These are phyloP conservation scores for Cerceris ruficornis DNA, from an alignment of 2,888 invertebrate species.

Conservation along the genomic window DNA sequence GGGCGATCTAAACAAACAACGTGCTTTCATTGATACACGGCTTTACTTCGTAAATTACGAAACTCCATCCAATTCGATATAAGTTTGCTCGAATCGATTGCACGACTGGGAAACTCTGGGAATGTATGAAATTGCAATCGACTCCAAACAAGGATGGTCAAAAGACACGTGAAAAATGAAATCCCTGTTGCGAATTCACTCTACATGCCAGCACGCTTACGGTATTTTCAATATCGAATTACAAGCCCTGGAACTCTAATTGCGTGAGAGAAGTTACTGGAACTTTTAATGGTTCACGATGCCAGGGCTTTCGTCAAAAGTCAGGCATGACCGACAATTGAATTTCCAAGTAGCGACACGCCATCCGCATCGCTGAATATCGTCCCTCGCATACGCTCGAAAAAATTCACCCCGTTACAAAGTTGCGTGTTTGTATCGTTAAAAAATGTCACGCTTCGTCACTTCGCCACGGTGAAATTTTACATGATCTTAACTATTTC, in stretches of 20 bases:
- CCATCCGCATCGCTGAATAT: slow-evolving; percentile 39
- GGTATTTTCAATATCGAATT: slow-evolving; percentile 43
- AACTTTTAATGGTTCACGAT: slow-evolving; percentile 54
- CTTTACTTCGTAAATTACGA: too few relatives aligned
- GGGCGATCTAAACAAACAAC: too few relatives aligned
- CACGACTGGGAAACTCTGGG: too few relatives aligned
- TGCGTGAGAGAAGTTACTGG: slow-evolving; percentile 40
- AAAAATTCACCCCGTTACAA: slow-evolving; percentile 6
- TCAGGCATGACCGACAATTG: slow-evolving; percentile 45
- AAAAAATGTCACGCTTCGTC: background rate
- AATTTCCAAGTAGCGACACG: slow-evolving; percentile 39
- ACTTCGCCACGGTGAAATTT: background rate
- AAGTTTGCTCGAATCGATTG: too few relatives aligned
- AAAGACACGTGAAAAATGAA: too few relatives aligned
- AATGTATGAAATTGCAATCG: too few relatives aligned
- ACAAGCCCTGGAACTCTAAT: slow-evolving; percentile 38
- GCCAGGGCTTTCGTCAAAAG: slow-evolving; percentile 45
- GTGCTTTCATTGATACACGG: too few relatives aligned
- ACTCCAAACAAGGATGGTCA: too few relatives aligned
- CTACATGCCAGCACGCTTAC: slow-evolving; percentile 32
- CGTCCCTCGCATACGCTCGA: background rate
- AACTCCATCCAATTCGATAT: too few relatives aligned
- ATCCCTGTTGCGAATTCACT: slow-evolving; percentile 6
- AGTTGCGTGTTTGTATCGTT: background rate
- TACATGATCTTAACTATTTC: background rate